Conservation (phyloP, 2,888 invertebrate species). For the Xestobium rufovillosum region DNA sequence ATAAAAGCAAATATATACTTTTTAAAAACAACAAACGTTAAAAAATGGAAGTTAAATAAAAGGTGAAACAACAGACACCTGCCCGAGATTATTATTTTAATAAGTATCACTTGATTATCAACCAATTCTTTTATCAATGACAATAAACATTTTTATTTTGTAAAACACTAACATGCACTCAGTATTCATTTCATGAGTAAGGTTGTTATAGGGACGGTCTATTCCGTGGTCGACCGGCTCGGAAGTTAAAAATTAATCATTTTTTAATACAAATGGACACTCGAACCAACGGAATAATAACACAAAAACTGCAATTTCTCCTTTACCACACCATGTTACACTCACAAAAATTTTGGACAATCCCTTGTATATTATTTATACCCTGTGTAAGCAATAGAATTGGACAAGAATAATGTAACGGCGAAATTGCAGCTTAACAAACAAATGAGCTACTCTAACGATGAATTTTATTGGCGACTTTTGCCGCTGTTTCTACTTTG, state of each 20-base stretch:
- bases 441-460: too few relatives aligned
- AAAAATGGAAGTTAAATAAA: neutral
- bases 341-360: neutral
- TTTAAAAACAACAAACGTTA: neutral
- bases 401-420: too few relatives aligned
- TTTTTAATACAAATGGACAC: slow-evolving; percentile 34
- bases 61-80: neutral
- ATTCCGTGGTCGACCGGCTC: slow-evolving; percentile 46
- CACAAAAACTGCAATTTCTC: slow-evolving; percentile 4
- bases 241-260: slow-evolving; percentile 38
- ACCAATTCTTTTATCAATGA: too few relatives aligned
- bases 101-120: too few relatives aligned
- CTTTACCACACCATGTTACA: too few relatives aligned
- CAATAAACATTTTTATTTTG: neutral
- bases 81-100: neutral
- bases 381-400: too few relatives aligned
- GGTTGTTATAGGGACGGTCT: slow-evolving; percentile 41
- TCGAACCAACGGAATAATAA: slow-evolving; percentile 38
- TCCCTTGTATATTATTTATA: too few relatives aligned
- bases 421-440: too few relatives aligned
- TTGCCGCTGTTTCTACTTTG: too few relatives aligned
- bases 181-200: neutral
- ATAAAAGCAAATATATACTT: neutral
- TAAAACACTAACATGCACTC: neutral
- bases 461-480: too few relatives aligned